Evolutionary conservation across 2,113 vertebrate genomes (phyloP).

Genomic region (Scatophagus argus): DNA sequence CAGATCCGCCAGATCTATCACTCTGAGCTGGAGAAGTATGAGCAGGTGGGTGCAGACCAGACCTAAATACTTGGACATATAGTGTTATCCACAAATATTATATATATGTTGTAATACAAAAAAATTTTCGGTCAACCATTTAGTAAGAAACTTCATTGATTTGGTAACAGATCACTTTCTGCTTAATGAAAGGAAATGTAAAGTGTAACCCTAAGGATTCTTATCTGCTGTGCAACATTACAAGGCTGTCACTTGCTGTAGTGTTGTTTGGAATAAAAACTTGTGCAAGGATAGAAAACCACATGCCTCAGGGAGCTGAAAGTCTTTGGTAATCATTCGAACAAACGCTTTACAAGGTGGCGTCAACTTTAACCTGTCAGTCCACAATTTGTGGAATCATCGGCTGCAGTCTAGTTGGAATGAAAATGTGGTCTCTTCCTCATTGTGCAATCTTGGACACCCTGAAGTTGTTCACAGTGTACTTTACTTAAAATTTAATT

Average conservation of each 20-base stretch:
- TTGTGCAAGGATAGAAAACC: background rate
- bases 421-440: background rate
- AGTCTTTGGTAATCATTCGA: background rate
- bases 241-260: background rate
- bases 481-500: background rate
- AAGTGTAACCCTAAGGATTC: background rate
- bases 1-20: constrained; percentile 94
- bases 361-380: background rate
- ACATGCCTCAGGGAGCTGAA: background rate
- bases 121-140: background rate
- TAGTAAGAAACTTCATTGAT: background rate
- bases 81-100: background rate
- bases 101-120: background rate
- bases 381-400: background rate
- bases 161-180: background rate
- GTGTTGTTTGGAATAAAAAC: constrained; percentile 2
- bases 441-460: background rate
- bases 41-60: constrained; percentile 84
- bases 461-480: background rate
- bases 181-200: background rate
- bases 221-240: background rate
- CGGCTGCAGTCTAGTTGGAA: background rate
- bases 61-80: background rate
- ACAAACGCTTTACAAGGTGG: background rate
- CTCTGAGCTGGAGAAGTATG: constrained; percentile 94